Conservation (phyloP, 2,113 vertebrate genomes). For the Merops nubicus region DNA sequence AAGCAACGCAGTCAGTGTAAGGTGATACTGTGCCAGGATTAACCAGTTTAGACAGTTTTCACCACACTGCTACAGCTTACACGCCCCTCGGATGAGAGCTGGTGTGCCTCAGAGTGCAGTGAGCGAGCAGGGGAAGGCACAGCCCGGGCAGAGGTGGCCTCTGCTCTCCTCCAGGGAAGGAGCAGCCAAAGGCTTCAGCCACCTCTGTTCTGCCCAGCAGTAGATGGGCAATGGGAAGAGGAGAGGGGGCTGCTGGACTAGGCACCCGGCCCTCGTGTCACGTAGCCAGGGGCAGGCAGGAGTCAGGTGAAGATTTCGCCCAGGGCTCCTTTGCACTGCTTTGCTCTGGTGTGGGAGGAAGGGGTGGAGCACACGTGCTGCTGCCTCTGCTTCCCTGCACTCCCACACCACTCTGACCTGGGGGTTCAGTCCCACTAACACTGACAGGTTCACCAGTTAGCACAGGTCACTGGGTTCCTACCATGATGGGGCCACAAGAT, state of each 20-base stretch:
- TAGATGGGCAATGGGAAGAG: background rate
- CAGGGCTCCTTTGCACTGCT: background rate
- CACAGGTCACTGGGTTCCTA: background rate
- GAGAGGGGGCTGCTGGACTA: accelerated
- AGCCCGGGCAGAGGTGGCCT: background rate
- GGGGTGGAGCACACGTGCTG: background rate
- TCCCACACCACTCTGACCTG: accelerated
- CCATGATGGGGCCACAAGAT: background rate
- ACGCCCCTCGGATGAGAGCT: background rate
- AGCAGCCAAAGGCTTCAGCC: background rate
- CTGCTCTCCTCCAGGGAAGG: background rate
- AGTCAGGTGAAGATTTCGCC: background rate
- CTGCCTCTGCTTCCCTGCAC: background rate
- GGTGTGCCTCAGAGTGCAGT: background rate
- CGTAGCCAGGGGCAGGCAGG: background rate
- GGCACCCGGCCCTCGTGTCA: background rate
- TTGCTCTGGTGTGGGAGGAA: background rate
- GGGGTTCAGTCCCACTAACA: background rate
- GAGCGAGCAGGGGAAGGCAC: background rate
- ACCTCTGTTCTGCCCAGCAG: background rate
- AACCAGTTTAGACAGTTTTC: background rate
- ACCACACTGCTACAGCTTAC: background rate
- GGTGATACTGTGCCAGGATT: background rate
- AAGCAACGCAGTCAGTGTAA: background rate
- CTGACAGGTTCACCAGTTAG: background rate